Conservation (phyloP, 2,113 vertebrate species). For the Micronycteris hirsuta region DNA sequence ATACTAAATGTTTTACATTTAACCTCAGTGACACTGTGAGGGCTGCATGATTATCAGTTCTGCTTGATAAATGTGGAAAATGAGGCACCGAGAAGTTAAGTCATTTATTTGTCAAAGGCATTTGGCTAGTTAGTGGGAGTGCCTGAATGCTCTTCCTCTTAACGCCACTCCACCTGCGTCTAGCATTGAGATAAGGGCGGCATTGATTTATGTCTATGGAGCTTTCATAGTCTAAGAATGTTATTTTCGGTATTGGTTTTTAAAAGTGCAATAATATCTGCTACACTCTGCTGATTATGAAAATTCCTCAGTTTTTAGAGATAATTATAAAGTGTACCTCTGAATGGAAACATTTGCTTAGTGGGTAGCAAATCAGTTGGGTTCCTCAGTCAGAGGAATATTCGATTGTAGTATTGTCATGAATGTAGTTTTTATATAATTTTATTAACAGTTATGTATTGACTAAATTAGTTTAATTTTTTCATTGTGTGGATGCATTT, state of each 20-base stretch:
- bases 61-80: background rate
- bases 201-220: background rate
- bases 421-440: background rate
- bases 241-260: background rate
- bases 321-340: background rate
- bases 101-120: background rate
- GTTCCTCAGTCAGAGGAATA: background rate
- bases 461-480: background rate
- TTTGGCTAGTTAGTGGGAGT: background rate
- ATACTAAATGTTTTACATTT: constrained; percentile 20
- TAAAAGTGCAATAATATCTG: background rate
- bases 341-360: constrained; percentile 19
- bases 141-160: background rate
- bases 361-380: background rate
- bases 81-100: background rate
- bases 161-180: background rate
- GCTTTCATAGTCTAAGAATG: background rate
- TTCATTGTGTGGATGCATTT: background rate
- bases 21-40: background rate
- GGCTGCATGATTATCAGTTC: background rate
- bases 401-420: background rate
- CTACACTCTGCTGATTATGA: background rate
- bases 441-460: background rate
- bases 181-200: background rate
- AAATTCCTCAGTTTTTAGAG: constrained; percentile 11